Evolutionary conservation across 1,140 invertebrate genomes (phyloP).

Genomic region (Druon quercuslanigerum): DNA sequence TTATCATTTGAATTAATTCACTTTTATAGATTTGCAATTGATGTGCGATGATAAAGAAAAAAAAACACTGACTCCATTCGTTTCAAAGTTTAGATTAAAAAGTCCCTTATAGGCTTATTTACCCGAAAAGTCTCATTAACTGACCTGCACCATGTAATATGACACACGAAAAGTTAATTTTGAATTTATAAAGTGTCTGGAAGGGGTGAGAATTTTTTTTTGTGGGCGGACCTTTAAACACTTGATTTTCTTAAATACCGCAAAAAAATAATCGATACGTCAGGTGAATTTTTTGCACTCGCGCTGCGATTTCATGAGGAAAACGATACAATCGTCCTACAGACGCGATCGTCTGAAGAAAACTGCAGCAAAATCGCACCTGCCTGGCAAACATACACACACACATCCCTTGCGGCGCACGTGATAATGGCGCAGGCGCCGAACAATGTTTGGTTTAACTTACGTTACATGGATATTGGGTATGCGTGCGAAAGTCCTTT

Average conservation of each 20-base stretch:
- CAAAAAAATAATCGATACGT: background rate
- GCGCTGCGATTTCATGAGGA: slow-evolving; percentile 19
- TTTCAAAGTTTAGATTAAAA: too few relatives aligned
- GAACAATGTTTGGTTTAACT: slow-evolving; percentile 39
- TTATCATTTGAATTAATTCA: too few relatives aligned
- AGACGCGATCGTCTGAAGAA: slow-evolving; percentile 57
- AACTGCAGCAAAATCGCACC: slow-evolving; percentile 58
- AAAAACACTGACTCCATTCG: too few relatives aligned
- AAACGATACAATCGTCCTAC: slow-evolving; percentile 46
- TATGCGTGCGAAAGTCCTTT: background rate
- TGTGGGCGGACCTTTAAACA: too few relatives aligned
- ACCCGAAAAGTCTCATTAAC: too few relatives aligned
- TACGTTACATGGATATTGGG: background rate
- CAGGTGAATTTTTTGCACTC: background rate
- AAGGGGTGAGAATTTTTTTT: too few relatives aligned
- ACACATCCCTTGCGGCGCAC: slow-evolving; percentile 44
- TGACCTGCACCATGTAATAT: too few relatives aligned
- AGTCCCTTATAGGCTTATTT: too few relatives aligned
- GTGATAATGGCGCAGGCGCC: slow-evolving; percentile 58
- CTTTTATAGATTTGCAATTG: too few relatives aligned
- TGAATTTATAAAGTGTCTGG: too few relatives aligned
- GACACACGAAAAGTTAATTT: too few relatives aligned
- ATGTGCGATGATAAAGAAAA: too few relatives aligned
- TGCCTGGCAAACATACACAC: slow-evolving; percentile 20
- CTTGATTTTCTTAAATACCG: background rate